Evolutionary conservation across 2,888 invertebrate genomes (phyloP).

Genomic region (Sclerodermus sp.): DNA sequence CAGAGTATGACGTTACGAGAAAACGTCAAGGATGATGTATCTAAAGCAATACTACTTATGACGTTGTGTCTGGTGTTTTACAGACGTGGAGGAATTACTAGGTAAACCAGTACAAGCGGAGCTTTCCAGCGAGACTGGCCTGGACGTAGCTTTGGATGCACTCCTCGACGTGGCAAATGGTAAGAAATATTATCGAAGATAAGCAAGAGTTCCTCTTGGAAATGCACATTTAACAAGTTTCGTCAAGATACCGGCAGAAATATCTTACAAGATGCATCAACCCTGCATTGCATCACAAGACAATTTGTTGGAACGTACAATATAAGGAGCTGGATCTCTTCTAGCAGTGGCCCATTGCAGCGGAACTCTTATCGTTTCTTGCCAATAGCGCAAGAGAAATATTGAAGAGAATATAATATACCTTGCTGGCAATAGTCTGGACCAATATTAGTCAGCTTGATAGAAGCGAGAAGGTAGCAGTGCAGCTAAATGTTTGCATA

Average conservation of each 20-base stretch:
- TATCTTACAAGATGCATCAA: too few relatives aligned
- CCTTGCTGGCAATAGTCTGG: slow-evolving; percentile 12
- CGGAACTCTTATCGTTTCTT: too few relatives aligned
- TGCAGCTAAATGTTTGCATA: slow-evolving; percentile 32
- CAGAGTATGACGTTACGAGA: too few relatives aligned
- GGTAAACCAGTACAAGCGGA: slow-evolving; percentile 78
- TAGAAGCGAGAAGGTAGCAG: slow-evolving; percentile 19
- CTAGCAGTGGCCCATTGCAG: too few relatives aligned
- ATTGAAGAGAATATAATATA: too few relatives aligned
- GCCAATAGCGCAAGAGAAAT: too few relatives aligned
- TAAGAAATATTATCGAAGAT: slow-evolving; percentile 49
- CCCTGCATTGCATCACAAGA: too few relatives aligned
- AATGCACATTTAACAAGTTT: too few relatives aligned
- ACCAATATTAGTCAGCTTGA: slow-evolving; percentile 29
- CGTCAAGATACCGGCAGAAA: background rate
- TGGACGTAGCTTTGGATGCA: slow-evolving; percentile 74
- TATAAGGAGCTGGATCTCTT: too few relatives aligned
- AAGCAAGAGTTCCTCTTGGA: too few relatives aligned
- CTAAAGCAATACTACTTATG: background rate
- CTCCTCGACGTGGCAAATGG: slow-evolving; percentile 72
- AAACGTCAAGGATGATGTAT: background rate
- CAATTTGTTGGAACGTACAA: too few relatives aligned
- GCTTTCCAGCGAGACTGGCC: slow-evolving; percentile 72
- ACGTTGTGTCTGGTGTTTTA: slow-evolving; percentile 23
- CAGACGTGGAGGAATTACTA: slow-evolving; percentile 73